A percentile compares a stretch with the other conserved stretches of the same genome.
Evolutionary conservation across 1,140 invertebrate genomes (phyloP).

Genomic region (Asbolus verrucosus): DNA sequence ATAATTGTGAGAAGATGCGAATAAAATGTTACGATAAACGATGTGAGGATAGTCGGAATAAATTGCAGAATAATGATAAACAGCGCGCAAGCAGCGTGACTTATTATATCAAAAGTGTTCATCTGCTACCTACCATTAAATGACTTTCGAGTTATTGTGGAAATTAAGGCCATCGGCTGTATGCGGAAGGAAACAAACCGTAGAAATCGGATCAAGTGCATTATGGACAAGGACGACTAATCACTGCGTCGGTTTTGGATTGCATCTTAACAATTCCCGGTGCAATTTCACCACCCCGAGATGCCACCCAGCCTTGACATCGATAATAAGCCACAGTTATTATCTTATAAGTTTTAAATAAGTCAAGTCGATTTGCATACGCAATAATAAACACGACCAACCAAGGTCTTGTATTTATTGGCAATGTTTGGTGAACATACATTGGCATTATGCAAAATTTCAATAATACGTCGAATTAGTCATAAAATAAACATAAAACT

Average conservation of each 20-base stretch:
- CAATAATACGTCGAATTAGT: neutral
- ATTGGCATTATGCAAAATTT: slow-evolving; percentile 11
- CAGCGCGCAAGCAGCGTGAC: neutral
- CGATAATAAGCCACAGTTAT: slow-evolving; percentile 37
- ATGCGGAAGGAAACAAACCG: slow-evolving; percentile 42
- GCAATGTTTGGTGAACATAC: neutral
- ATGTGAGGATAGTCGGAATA: slow-evolving; percentile 3
- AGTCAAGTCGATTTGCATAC: slow-evolving; percentile 23
- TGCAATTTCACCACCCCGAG: slow-evolving; percentile 2
- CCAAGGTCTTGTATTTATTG: slow-evolving; percentile 13
- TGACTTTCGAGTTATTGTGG: slow-evolving; percentile 23
- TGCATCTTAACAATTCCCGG: slow-evolving; percentile 23
- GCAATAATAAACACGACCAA: slow-evolving; percentile 25
- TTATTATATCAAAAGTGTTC: slow-evolving; percentile 25
- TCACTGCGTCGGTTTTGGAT: slow-evolving; percentile 27
- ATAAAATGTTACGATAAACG: slow-evolving; percentile 6
- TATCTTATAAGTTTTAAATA: slow-evolving; percentile 28
- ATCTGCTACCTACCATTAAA: no score
- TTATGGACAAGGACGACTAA: slow-evolving; percentile 45
- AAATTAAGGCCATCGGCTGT: slow-evolving; percentile 28
- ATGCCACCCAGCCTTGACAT: slow-evolving; percentile 29
- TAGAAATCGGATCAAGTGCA: slow-evolving; percentile 51
- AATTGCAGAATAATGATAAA: neutral
- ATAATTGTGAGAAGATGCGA: slow-evolving; percentile 4
- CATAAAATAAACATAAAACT: no score